These are phyloP conservation scores for Gymnoscopelus microlampas DNA, from an alignment of 2,797 vertebrate genomes.

Conservation along the genomic window DNA sequence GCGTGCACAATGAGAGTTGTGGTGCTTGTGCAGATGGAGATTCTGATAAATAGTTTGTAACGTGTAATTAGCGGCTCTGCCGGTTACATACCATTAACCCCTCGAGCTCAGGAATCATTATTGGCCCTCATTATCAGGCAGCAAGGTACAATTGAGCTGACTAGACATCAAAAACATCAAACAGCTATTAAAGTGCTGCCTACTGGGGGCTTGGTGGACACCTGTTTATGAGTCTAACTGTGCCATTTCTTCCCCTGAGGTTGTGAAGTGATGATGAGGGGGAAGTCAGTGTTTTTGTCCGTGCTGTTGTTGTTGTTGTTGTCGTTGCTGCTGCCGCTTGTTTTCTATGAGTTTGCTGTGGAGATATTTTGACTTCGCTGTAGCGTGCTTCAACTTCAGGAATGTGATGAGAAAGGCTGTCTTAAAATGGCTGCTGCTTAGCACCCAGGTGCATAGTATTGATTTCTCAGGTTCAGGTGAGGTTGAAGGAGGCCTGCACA, in stretches of 20 bases:
- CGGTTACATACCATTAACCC: constrained; percentile 99
- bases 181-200: constrained; percentile 69
- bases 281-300: constrained; percentile 63
- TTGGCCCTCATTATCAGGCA: constrained; percentile 96
- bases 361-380: constrained; percentile 45
- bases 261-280: constrained; percentile 64
- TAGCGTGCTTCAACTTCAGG: constrained; percentile 31
- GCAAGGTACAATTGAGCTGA: constrained; percentile 98
- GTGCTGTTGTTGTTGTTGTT: constrained; percentile 60
- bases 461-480: constrained; percentile 10
- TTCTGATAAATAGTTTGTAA: constrained; percentile 99
- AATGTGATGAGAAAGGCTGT: constrained; percentile 21
- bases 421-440: constrained; percentile 50
- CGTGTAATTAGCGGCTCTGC: constrained; percentile 98
- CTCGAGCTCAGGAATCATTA: constrained; percentile 97
- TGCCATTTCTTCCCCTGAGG: constrained; percentile 76
- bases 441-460: constrained; percentile 5
- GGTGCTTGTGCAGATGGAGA: constrained; percentile 96
- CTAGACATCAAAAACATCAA: constrained; percentile 92
- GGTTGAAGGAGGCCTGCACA: neutral
- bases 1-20: constrained; percentile 93
- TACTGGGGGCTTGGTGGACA: constrained; percentile 71
- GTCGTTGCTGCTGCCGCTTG: constrained; percentile 63
- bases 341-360: constrained; percentile 38
- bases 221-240: constrained; percentile 85